A percentile compares a stretch with the other conserved stretches of the same genome.
Evolutionary conservation across 2,113 vertebrate genomes (phyloP).

Genomic region (Clinocottus analis): DNA sequence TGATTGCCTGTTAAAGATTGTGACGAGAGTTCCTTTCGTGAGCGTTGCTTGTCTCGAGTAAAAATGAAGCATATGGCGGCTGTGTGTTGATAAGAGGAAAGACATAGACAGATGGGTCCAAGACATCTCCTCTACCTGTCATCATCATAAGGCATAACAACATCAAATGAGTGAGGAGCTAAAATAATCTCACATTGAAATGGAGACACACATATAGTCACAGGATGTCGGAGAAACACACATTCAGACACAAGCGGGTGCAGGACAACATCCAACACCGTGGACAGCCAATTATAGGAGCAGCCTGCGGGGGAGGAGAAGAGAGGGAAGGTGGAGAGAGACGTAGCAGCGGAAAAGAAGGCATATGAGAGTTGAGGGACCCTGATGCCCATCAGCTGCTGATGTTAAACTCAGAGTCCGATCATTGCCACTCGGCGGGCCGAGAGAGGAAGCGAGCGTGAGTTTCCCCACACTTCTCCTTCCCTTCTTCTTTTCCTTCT

Average conservation of each 20-base stretch:
- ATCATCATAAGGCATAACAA: conserved; percentile 41
- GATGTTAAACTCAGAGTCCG: conserved; percentile 67
- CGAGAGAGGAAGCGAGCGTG: conserved; percentile 14
- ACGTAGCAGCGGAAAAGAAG: conserved; percentile 38
- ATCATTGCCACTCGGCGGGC: conserved; percentile 67
- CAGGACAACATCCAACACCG: conserved; percentile 26
- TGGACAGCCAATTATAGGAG: conserved; percentile 61
- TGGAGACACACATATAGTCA: background rate
- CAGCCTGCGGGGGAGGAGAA: conserved; percentile 49
- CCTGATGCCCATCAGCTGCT: conserved; percentile 58
- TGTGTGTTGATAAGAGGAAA: background rate
- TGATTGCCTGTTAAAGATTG: conserved; percentile 9
- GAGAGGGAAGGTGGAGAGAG: conserved; percentile 40
- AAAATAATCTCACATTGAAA: conserved; percentile 9
- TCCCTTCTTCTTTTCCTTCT: background rate
- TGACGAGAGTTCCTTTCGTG: conserved; percentile 17
- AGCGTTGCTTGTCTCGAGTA: background rate
- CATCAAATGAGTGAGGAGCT: conserved; percentile 29
- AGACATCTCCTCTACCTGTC: conserved; percentile 15
- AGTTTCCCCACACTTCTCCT: conserved; percentile 1
- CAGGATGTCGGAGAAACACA: background rate
- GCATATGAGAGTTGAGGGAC: conserved; percentile 53
- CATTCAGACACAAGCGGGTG: background rate
- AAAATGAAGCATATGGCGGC: background rate
- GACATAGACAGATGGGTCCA: background rate